Conservation (phyloP, 2,888 invertebrate species). For the Carterocephalus palaemon region DNA sequence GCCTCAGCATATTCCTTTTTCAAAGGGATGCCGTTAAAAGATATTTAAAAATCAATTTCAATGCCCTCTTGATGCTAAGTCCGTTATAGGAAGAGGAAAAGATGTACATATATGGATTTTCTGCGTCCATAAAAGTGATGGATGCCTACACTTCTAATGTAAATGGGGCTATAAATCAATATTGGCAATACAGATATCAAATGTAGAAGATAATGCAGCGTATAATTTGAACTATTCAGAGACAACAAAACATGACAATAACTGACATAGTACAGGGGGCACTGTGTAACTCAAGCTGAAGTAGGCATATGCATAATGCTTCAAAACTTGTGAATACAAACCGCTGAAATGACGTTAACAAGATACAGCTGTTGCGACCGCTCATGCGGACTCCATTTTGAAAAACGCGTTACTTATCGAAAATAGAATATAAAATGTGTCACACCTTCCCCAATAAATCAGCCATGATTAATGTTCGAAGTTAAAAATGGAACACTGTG, state of each 20-base stretch:
- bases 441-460: constrained; percentile 77
- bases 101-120: constrained; percentile 39
- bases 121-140: constrained; percentile 49
- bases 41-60: constrained; percentile 70
- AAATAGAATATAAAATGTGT: constrained; percentile 79
- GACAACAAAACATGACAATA: constrained; percentile 42
- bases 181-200: constrained; percentile 52
- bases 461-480: constrained; percentile 72
- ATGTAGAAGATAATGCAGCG: constrained; percentile 54
- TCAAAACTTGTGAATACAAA: constrained; percentile 71
- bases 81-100: constrained; percentile 27
- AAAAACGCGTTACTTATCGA: constrained; percentile 74
- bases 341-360: constrained; percentile 67
- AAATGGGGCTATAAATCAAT: constrained; percentile 61
- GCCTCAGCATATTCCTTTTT: constrained; percentile 60
- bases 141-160: constrained; percentile 32
- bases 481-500: constrained; percentile 65
- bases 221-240: constrained; percentile 61
- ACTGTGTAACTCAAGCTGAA: constrained; percentile 43
- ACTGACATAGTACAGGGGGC: constrained; percentile 36
- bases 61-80: constrained; percentile 30
- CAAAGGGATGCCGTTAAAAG: constrained; percentile 48
- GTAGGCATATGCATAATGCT: constrained; percentile 56
- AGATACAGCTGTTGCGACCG: constrained; percentile 74
- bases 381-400: constrained; percentile 68